Evolutionary conservation across 2,888 invertebrate species (phyloP).

Genomic region (Myathropa florea): DNA sequence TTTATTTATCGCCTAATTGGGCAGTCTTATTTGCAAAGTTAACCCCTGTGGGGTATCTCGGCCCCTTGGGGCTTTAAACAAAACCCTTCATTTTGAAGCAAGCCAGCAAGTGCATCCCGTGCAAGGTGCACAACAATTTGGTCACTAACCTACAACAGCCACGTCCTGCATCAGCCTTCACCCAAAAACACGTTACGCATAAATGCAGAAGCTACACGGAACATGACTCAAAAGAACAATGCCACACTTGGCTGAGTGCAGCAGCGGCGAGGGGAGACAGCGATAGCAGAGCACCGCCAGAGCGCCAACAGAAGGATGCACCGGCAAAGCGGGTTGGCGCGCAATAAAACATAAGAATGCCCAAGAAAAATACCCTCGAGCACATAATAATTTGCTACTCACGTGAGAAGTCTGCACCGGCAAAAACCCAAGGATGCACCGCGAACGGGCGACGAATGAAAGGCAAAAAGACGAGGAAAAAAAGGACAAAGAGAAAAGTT

Average conservation of each 20-base stretch:
- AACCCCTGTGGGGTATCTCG: slow-evolving; percentile 40
- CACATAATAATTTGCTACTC: slow-evolving; percentile 58
- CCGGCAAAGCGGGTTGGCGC: slow-evolving; percentile 50
- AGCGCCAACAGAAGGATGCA: slow-evolving; percentile 39
- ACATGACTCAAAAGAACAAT: slow-evolving; percentile 67
- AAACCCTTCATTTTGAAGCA: slow-evolving; percentile 31
- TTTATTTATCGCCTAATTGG: slow-evolving; percentile 63
- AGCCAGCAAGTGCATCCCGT: background rate
- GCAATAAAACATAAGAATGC: slow-evolving; percentile 64
- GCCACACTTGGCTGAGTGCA: slow-evolving; percentile 57
- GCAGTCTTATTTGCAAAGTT: slow-evolving; percentile 59
- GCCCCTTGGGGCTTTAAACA: slow-evolving; percentile 1
- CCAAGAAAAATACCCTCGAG: slow-evolving; percentile 61
- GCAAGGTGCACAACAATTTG: slow-evolving; percentile 45
- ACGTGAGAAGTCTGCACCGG: slow-evolving; percentile 52
- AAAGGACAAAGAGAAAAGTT: slow-evolving; percentile 46
- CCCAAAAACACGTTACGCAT: slow-evolving; percentile 63
- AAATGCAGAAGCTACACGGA: slow-evolving; percentile 42
- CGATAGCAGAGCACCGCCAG: background rate
- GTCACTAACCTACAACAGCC: slow-evolving; percentile 59
- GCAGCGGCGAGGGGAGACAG: background rate
- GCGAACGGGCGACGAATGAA: background rate
- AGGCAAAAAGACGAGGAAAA: slow-evolving; percentile 21
- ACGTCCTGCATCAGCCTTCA: slow-evolving; percentile 69
- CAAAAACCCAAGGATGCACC: background rate